A percentile compares a stretch with the other conserved stretches of the same genome.
Evolutionary conservation across 2,113 vertebrate genomes (phyloP).

Genomic region (Rhynchopsitta pachyrhyncha): DNA sequence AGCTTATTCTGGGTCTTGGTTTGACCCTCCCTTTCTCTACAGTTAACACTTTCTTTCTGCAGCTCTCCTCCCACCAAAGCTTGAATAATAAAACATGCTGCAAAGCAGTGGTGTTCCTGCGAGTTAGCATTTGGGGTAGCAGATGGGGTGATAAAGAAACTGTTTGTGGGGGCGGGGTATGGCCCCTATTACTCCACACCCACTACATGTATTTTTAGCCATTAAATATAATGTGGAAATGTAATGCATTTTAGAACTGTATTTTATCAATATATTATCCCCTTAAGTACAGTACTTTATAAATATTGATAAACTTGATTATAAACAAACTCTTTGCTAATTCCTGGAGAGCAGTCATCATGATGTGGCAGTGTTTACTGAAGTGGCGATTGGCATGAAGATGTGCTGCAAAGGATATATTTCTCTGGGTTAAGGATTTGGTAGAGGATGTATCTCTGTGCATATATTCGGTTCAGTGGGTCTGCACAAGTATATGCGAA

Average conservation of each 20-base stretch:
- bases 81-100: constrained; percentile 81
- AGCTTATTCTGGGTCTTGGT: constrained; percentile 49
- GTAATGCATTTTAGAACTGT: constrained; percentile 60
- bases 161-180: constrained; percentile 77
- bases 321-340: constrained; percentile 70
- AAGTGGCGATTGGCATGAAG: constrained; percentile 30
- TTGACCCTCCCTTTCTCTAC: constrained; percentile 71
- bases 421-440: background rate
- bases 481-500: background rate
- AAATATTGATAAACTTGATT: constrained; percentile 70
- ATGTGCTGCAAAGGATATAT: background rate
- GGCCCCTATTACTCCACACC: constrained; percentile 71
- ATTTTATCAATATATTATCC: constrained; percentile 71
- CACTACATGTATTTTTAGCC: constrained; percentile 75
- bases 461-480: background rate
- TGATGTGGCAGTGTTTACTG: constrained; percentile 40
- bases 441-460: background rate
- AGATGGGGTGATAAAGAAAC: constrained; percentile 83
- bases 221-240: constrained; percentile 75
- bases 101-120: constrained; percentile 80
- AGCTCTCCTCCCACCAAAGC: constrained; percentile 76
- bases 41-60: constrained; percentile 77
- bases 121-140: constrained; percentile 81
- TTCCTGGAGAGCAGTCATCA: constrained; percentile 55
- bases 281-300: constrained; percentile 68